Percentiles rank a stretch among this genome's conserved stretches.
Evolutionary conservation across 2,888 invertebrate genomes (phyloP).

Genomic region (Chromoteleia sp.): DNA sequence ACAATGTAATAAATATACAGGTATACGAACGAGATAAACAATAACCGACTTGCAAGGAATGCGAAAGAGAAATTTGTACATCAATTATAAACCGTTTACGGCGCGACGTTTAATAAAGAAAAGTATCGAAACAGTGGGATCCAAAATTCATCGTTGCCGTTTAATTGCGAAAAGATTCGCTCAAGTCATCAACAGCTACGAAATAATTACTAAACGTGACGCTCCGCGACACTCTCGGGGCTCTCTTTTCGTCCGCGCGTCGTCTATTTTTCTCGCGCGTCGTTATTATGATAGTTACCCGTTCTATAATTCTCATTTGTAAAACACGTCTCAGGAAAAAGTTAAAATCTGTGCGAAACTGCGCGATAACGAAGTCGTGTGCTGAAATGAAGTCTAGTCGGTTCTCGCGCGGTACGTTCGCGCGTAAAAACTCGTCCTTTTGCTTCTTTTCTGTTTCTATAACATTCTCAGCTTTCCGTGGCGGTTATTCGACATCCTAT

Average conservation of each 20-base stretch:
- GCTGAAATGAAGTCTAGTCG: slow-evolving; percentile 65
- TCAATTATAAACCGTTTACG: no score
- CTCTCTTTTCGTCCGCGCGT: background rate
- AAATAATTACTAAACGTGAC: slow-evolving; percentile 26
- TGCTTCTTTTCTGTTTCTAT: slow-evolving; percentile 57
- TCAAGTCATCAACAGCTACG: slow-evolving; percentile 4
- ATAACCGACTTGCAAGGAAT: no score
- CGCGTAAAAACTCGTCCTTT: slow-evolving; percentile 59
- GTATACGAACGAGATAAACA: no score
- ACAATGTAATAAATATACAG: no score
- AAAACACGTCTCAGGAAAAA: slow-evolving; percentile 60
- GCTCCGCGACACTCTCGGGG: background rate
- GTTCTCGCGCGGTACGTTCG: slow-evolving; percentile 43
- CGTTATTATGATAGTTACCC: slow-evolving; percentile 53
- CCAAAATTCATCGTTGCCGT: no score
- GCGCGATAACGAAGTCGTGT: slow-evolving; percentile 63
- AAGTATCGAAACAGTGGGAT: no score
- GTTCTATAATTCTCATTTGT: slow-evolving; percentile 59
- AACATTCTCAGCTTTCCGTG: slow-evolving; percentile 50
- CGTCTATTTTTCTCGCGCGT: slow-evolving; percentile 22
- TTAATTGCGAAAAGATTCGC: background rate
- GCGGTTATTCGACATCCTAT: slow-evolving; percentile 60
- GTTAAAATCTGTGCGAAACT: slow-evolving; percentile 61
- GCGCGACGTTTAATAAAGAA: no score
- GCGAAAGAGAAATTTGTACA: no score